Evolutionary conservation across 2,888 invertebrate species (phyloP).

Genomic region (Melanostoma mellinum): DNA sequence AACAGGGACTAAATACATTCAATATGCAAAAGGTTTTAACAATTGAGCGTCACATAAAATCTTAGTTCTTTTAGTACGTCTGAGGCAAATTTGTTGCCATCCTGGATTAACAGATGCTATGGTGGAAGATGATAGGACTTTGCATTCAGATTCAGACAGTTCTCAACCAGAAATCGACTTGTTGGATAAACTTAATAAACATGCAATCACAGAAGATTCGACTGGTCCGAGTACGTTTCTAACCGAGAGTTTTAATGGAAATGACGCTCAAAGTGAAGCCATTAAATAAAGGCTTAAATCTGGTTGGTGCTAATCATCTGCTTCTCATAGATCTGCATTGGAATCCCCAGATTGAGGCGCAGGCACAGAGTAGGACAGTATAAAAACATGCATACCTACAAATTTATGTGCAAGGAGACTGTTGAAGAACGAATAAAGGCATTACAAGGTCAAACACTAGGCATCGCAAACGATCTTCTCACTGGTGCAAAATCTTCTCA

Average conservation of each 20-base stretch:
- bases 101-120: constrained; percentile 89
- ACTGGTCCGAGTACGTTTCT: constrained; percentile 35
- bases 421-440: too few relatives aligned
- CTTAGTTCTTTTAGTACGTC: constrained; percentile 90
- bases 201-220: constrained; percentile 82
- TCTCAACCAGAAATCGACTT: constrained; percentile 84
- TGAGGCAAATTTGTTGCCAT: constrained; percentile 95
- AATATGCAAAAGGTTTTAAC: constrained; percentile 87
- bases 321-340: constrained; percentile 96
- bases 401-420: constrained; percentile 92
- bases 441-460: too few relatives aligned
- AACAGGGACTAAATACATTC: constrained; percentile 86
- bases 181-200: constrained; percentile 85
- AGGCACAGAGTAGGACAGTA: constrained; percentile 95
- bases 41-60: constrained; percentile 88
- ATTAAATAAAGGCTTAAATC: constrained; percentile 94
- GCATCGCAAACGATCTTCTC: too few relatives aligned
- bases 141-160: constrained; percentile 76
- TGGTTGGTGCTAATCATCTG: constrained; percentile 95
- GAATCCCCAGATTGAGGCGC: constrained; percentile 97
- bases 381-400: constrained; percentile 91
- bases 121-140: constrained; percentile 81
- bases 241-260: constrained; percentile 74
- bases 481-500: too few relatives aligned
- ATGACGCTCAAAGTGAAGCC: constrained; percentile 78